Base-by-base conservation (phyloP, 2,797 vertebrate species). In the Cichlasoma orientale region DNA sequence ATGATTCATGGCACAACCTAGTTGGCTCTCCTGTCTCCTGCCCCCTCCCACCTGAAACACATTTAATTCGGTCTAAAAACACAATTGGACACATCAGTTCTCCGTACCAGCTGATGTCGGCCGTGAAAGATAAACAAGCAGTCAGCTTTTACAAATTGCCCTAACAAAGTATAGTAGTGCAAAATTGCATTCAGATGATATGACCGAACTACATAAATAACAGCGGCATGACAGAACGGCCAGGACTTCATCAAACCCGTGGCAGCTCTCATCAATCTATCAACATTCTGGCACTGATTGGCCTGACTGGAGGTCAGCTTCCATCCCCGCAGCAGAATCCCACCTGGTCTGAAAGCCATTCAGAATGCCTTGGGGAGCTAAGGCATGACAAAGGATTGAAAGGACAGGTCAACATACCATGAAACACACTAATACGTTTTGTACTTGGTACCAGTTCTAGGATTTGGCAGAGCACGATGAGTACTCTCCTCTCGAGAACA, bases 101-200 rank as follows among this genome's bases (percentile, higher is more conserved):
- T 66, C 80, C 56, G 50, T 56, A 88, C 75, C 79, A 86, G 87
- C 86, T 87, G 84, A 88, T 84, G 76, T 74, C 74, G 85, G 80
- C 87, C 11, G 55, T n/a, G 73, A 71, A 92, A 90, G 85, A 94
- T 83, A 93, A 94, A 95, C 93, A 94, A 94, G 88, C 91, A 72
- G 79, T 83, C 78, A 54, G 56, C 29, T 72, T 75, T 50, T 87
- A 90, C 91, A 94, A 94, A 95, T 94, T 95, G 88, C 91, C 82
- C 86, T 75, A 79, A 91, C 90, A 90, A 91, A 93, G 86, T 85
- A 83, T 72, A 80, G 85, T 85, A 74, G 85, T 72, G 82, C 88
- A 82, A 94, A 94, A 95, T 93, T 94, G 92, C 93, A 93, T 87
- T 95, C 93, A 93, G 92, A 93, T 92, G 93, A 94, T 78, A 84